Base-by-base conservation (phyloP, 2,888 invertebrate genomes). In the Tachystola acroxantha region DNA sequence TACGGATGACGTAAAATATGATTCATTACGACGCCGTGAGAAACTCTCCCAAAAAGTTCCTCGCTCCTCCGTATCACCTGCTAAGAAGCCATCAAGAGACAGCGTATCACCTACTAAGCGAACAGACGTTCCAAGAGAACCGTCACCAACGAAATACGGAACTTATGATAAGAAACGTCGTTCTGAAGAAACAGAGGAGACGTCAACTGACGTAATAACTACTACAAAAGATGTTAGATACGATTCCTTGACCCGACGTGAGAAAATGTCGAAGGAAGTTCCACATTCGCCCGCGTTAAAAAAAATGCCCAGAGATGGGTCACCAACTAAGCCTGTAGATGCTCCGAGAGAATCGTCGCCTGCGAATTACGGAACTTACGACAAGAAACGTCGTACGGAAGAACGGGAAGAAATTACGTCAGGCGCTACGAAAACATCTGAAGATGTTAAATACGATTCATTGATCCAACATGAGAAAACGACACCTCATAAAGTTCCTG, bases 161-260 rank as follows among this genome's bases (percentile, higher is more conserved):
- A 68, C 63, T 1, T 60, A 64, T 42, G 57, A 64, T 20, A 66
- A 58, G 32, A 64, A 57, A 39, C 54, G 53, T 28, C 45, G 48
- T 14, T 39, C 39, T 37, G 48, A 43, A 32, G 53, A 57, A 5
- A 13, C 20, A 2, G 31, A 38, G 10, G 40, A 38, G 20, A 30
- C 13, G 28, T 36, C 25, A 27, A 35, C 32, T 10, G 20, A 36
- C 16, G 39, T 31, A 7, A 20, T 20, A 4, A 36, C 20, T 11
- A 24, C 36, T 13, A 31, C 32, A 9, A 33, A 32, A 9, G 44
- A 46, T 27, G 24, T 29, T 1, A 44, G 39, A 29, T 39, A 40
- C 19, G 47, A 47, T 34, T 38, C 46, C 5, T 7, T 35, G 7
- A 41, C 39, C 5, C 39, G 37, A 6, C 31, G 9, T 11, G 37